Percentiles rank a stretch among this genome's conserved stretches.
Conservation (phyloP, 37 sponge, comb jelly and placozoan species). For the Mnemiopsis leidyi region DNA sequence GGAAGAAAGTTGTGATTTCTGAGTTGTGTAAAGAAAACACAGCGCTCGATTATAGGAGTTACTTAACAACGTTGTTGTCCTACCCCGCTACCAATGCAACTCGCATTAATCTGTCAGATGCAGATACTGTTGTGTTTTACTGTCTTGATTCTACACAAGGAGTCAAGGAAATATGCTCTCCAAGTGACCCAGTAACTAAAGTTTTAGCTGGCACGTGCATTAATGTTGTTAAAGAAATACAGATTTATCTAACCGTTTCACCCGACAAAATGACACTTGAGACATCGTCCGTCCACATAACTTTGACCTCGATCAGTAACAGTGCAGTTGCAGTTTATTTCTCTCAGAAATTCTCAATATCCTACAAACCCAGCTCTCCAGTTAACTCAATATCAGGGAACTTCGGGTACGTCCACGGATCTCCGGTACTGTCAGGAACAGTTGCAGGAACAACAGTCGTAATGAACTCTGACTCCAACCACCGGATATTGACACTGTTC, state of each 20-base stretch:
- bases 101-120: neutral
- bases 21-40: neutral
- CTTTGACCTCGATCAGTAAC: neutral
- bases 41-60: neutral
- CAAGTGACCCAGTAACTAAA: neutral
- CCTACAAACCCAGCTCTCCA: neutral
- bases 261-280: neutral
- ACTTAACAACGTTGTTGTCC: neutral
- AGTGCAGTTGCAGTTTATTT: neutral
- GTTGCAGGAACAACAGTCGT: neutral
- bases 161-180: neutral
- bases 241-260: neutral
- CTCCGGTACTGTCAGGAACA: neutral
- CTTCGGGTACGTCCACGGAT: slow-evolving; percentile 24
- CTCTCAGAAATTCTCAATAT: slow-evolving; percentile 19
- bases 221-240: neutral
- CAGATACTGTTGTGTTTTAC: neutral
- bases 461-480: neutral
- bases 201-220: neutral
- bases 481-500: neutral
- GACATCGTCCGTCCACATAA: neutral
- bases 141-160: slow-evolving; percentile 2
- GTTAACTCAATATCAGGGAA: slow-evolving; percentile 11
- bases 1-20: neutral
- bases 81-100: neutral